Evolutionary conservation across 2,113 vertebrate species (phyloP), one percentile per base, ranked within the genome.

Genomic region (Piprites chloris): DNA sequence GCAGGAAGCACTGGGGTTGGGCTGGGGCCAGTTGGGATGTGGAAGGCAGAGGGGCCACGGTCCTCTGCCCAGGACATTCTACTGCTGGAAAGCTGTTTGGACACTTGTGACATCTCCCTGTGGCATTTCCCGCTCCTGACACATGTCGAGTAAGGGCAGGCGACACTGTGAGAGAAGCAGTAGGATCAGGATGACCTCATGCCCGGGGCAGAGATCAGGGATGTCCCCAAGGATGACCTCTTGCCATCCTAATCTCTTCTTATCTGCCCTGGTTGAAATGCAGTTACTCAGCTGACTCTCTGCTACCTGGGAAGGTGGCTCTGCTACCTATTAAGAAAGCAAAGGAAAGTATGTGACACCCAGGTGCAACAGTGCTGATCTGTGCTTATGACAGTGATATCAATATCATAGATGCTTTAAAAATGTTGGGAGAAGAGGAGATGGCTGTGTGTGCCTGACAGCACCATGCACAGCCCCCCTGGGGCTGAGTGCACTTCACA

Each of bases 181-280:
- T n/a, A 71, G 72, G 66, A 89, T 76, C 52, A 72, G 63, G 35
- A 42, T 85, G 89, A 89, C 90, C 96, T 85, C 24, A 0, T 89
- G 92, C 55, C 68, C 8, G 0, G 83, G 83, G 33, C 80, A 94
- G 65, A 56, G 92, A 71, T 96, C 90, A 82, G 80, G 67, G 63
- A 55, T 37, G 75, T 88, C 87, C 93, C 77, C 2, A 32, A 89
- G 46, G 67, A 22, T 96, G 79, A 95, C 82, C 94, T 97, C 61
- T 87, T 94, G 77, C 88, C 77, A 44, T 75, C 81, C 61, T 95
- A 58, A 95, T 95, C 95, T 94, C 89, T 66, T 92, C 62, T 93
- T 92, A 91, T 95, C 95, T 89, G 69, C 41, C 62, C 78, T 83
- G 77, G 79, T 85, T 63, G 78, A 94, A 95, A 86, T 42, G 76